phyloP scores from a whole-genome alignment of 2,888 invertebrate species.

The Acrobasis repandana region DNA sequence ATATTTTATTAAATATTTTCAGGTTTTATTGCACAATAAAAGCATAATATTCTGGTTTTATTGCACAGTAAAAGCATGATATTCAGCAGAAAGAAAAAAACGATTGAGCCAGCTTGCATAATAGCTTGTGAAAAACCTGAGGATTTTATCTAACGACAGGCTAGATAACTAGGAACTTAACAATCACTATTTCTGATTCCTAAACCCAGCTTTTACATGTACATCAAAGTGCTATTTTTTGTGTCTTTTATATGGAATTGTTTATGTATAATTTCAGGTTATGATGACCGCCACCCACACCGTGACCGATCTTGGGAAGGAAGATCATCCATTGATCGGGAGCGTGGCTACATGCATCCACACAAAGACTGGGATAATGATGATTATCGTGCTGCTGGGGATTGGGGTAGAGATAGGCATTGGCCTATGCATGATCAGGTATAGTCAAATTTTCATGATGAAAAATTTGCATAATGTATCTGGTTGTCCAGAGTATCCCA shows the following conservation, averaged over 20 bases:
- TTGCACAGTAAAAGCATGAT: too few relatives aligned
- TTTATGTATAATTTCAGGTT: constrained; percentile 46
- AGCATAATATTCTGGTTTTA: too few relatives aligned
- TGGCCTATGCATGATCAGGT: constrained; percentile 80
- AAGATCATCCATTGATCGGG: constrained; percentile 74
- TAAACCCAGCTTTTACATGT: neutral
- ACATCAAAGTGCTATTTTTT: neutral
- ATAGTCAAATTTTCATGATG: constrained; percentile 17
- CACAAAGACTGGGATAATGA: constrained; percentile 80
- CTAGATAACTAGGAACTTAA: too few relatives aligned
- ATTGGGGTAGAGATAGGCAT: constrained; percentile 76
- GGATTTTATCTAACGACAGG: too few relatives aligned
- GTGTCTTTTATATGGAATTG: neutral
- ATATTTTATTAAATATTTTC: too few relatives aligned
- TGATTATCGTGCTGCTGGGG: constrained; percentile 80
- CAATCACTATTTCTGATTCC: neutral
- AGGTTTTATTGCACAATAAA: too few relatives aligned
- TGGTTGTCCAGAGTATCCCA: too few relatives aligned
- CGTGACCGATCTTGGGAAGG: constrained; percentile 83
- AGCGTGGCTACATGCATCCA: constrained; percentile 72
- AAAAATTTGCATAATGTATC: too few relatives aligned
- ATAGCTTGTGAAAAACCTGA: too few relatives aligned
- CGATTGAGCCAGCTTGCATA: too few relatives aligned
- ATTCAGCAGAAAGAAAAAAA: too few relatives aligned
- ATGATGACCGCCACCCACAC: constrained; percentile 76